These are phyloP conservation scores for Heteromormyrus szaboi DNA, from an alignment of 2,797 vertebrate genomes.

Conservation along the genomic window DNA sequence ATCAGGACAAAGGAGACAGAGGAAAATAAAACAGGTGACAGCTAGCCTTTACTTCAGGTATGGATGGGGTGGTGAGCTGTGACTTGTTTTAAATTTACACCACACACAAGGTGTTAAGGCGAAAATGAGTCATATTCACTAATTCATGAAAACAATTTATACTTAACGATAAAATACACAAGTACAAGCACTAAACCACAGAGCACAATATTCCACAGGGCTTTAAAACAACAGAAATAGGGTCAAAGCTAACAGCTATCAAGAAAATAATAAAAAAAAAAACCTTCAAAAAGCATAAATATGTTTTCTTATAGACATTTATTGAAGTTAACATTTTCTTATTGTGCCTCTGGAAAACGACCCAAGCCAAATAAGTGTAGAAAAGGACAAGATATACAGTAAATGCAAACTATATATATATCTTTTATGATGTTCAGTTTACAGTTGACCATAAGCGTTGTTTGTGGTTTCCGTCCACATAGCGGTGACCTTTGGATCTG, in stretches of 20 bases:
- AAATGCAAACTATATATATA: neutral
- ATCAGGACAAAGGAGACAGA: neutral
- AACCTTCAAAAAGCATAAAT: neutral
- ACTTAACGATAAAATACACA: neutral
- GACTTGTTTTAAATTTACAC: constrained; percentile 15
- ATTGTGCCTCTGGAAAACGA: neutral
- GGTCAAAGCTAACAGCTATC: neutral
- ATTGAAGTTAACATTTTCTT: neutral
- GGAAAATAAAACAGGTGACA: neutral
- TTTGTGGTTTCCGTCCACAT: neutral
- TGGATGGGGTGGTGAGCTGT: neutral
- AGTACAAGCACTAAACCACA: neutral
- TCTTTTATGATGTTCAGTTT: neutral
- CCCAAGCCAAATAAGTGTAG: neutral
- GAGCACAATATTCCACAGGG: neutral
- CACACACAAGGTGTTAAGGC: neutral
- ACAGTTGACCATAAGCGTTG: neutral
- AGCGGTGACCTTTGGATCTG: neutral
- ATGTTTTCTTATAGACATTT: neutral
- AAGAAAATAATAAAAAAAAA: neutral
- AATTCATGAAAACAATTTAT: constrained; percentile 1
- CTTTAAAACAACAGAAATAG: neutral
- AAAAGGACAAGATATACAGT: neutral
- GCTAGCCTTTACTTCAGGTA: neutral
- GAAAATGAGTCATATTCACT: constrained; percentile 6